A percentile compares a stretch with the other conserved stretches of the same genome.
Conservation (phyloP, 2,113 vertebrate species). For the Apodemus speciosus region DNA sequence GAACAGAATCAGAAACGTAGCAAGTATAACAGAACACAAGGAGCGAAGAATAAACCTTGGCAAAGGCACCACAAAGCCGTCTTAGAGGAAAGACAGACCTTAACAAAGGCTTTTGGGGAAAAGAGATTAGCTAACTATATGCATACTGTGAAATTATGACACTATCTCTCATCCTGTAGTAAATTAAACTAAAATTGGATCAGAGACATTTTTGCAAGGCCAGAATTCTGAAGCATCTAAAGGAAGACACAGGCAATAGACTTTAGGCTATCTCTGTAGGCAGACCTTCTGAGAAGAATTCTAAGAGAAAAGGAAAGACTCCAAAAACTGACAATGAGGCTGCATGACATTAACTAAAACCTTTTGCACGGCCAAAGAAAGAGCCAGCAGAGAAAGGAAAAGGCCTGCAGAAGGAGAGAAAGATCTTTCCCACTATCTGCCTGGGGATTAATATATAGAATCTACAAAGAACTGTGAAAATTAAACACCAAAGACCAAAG, state of each 20-base stretch:
- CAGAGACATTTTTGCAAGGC: too few relatives aligned
- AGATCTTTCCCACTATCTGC: neutral
- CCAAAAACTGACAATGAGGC: neutral
- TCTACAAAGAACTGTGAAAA: neutral
- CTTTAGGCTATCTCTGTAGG: too few relatives aligned
- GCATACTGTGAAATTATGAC: neutral
- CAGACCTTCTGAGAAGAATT: neutral
- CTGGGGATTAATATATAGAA: neutral
- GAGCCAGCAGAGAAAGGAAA: neutral
- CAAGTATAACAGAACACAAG: neutral
- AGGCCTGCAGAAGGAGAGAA: neutral
- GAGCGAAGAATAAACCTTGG: neutral
- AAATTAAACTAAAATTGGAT: neutral
- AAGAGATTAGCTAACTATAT: neutral
- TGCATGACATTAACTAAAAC: neutral
- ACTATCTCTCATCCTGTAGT: neutral
- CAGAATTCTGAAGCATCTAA: neutral
- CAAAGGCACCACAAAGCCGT: neutral
- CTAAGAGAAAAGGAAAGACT: neutral
- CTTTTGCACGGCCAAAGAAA: neutral
- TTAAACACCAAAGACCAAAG: neutral
- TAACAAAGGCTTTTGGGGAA: neutral
- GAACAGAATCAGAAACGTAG: neutral
- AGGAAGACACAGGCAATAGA: neutral
- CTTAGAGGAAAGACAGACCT: neutral